Evolutionary conservation across 2,888 invertebrate genomes (phyloP).

Genomic region (Coenonympha glycerion): DNA sequence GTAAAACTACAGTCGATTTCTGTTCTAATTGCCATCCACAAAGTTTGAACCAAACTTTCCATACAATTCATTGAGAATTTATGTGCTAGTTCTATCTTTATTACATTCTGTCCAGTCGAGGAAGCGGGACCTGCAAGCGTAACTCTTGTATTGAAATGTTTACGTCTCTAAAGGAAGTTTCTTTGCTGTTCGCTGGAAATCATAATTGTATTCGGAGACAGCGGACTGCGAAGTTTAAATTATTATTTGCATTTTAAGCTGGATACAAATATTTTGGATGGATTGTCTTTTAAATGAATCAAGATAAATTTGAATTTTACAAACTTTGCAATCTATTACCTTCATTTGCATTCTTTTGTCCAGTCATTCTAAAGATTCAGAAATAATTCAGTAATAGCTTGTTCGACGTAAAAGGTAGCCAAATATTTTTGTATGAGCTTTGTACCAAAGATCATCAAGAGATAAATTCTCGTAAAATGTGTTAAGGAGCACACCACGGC

Average conservation of each 20-base stretch:
- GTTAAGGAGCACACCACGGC: no score
- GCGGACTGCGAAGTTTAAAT: not conserved
- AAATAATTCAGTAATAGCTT: no score
- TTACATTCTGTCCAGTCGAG: conserved; percentile 4
- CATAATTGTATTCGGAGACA: conserved; percentile 3
- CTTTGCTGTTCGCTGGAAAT: conserved; percentile 4
- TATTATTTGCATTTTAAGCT: conserved; percentile 6
- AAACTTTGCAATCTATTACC: no score
- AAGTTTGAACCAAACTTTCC: not conserved
- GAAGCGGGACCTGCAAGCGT: not conserved
- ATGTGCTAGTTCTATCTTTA: conserved; percentile 4
- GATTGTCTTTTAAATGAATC: not conserved
- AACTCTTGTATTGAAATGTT: conserved; percentile 7
- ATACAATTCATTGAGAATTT: not conserved
- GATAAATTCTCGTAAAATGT: no score
- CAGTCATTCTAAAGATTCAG: no score
- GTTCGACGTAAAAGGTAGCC: no score
- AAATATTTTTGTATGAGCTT: no score
- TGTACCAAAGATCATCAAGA: no score
- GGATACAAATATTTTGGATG: not conserved
- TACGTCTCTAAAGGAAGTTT: not conserved
- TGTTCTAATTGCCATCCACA: not conserved
- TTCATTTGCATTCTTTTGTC: no score
- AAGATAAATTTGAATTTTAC: not conserved
- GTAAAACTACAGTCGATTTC: not conserved